Evolutionary conservation across 2,888 invertebrate genomes (phyloP).

Genomic region (Dicycla oo): DNA sequence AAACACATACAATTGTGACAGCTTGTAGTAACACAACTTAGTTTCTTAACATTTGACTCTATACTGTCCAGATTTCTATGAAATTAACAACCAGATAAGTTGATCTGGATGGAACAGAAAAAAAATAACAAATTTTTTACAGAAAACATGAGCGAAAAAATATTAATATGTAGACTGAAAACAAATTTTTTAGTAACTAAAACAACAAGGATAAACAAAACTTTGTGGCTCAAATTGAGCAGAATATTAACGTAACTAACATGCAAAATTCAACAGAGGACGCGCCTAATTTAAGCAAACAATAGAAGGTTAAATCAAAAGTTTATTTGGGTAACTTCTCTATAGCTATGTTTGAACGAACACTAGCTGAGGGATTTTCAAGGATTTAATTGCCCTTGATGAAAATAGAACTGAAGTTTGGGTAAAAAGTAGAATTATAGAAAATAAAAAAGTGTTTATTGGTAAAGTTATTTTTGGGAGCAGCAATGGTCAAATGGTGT

Average conservation of each 20-base stretch:
- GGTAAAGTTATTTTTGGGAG: slow-evolving; percentile 5
- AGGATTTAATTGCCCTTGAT: not conserved
- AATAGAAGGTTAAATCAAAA: slow-evolving; percentile 49
- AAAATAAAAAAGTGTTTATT: slow-evolving; percentile 19
- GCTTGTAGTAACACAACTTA: too few species aligned
- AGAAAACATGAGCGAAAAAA: not conserved
- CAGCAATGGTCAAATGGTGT: too few species aligned
- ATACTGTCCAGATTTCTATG: too few species aligned
- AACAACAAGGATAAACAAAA: slow-evolving; percentile 7
- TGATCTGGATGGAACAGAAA: not conserved
- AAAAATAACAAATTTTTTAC: not conserved
- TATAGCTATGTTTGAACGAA: slow-evolving; percentile 6
- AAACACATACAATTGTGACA: too few species aligned
- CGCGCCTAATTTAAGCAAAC: slow-evolving; percentile 48
- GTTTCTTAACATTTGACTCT: too few species aligned
- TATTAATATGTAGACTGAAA: not conserved
- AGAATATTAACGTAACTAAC: slow-evolving; percentile 43
- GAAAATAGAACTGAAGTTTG: slow-evolving; percentile 1
- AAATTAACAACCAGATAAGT: too few species aligned
- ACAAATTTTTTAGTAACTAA: slow-evolving; percentile 11
- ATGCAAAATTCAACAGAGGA: slow-evolving; percentile 46
- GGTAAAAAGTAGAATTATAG: not conserved
- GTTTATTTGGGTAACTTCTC: slow-evolving; percentile 33
- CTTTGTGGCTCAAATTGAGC: slow-evolving; percentile 26
- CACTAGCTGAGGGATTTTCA: slow-evolving; percentile 11